Conservation (phyloP, 2,113 vertebrate species). For the Corythoichthys intestinalis region DNA sequence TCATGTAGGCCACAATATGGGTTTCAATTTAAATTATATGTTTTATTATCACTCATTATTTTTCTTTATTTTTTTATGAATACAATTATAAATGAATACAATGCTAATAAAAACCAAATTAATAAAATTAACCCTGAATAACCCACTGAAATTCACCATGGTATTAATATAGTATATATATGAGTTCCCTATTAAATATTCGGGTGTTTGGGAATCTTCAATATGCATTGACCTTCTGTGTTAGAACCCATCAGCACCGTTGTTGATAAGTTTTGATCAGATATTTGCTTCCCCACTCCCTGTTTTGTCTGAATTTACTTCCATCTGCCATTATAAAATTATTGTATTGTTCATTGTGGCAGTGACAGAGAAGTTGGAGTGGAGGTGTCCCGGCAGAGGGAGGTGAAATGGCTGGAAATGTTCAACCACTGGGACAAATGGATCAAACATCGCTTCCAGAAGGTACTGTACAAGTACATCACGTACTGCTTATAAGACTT, state of each 20-base stretch:
- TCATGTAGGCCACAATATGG: too few relatives aligned
- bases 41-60: too few relatives aligned
- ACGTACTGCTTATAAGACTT: neutral
- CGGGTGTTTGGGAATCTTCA: constrained; percentile 65
- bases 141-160: too few relatives aligned
- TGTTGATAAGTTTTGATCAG: constrained; percentile 3
- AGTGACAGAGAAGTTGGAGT: constrained; percentile 79
- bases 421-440: constrained; percentile 90
- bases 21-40: too few relatives aligned
- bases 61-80: too few relatives aligned
- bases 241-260: neutral
- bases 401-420: constrained; percentile 93
- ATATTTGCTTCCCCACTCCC: constrained; percentile 30
- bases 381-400: constrained; percentile 84
- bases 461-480: constrained; percentile 65
- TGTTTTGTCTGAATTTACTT: neutral
- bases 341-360: constrained; percentile 29
- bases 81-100: too few relatives aligned
- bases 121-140: too few relatives aligned
- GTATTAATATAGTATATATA: too few relatives aligned
- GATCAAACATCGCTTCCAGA: constrained; percentile 84
- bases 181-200: constrained; percentile 8
- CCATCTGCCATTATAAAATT: neutral
- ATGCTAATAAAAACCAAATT: too few relatives aligned
- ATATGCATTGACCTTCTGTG: constrained; percentile 42